Conservation (phyloP, 2,888 invertebrate species). For the Pegoplata infirma region DNA sequence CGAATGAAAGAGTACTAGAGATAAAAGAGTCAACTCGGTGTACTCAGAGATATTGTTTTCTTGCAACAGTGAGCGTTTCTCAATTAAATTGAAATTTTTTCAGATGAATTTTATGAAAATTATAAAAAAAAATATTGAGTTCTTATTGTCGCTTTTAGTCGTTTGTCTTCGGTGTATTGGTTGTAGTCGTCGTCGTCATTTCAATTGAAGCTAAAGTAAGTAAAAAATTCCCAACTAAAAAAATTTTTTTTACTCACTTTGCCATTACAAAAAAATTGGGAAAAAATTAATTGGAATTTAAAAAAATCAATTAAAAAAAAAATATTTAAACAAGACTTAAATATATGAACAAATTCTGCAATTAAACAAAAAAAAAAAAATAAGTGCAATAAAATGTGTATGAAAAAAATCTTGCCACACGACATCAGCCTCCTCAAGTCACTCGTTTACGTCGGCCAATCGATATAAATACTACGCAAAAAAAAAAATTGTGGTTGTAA, state of each 20-base stretch:
- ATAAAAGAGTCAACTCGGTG: slow-evolving; percentile 4
- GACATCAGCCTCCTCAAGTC: slow-evolving; percentile 53
- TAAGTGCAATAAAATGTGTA: slow-evolving; percentile 5
- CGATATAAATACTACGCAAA: slow-evolving; percentile 77
- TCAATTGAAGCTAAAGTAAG: slow-evolving; percentile 77
- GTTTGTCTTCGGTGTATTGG: slow-evolving; percentile 73
- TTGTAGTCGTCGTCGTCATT: slow-evolving; percentile 77
- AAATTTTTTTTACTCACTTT: slow-evolving; percentile 65
- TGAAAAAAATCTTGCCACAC: slow-evolving; percentile 50
- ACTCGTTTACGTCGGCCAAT: slow-evolving; percentile 65
- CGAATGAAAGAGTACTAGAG: slow-evolving; percentile 10
- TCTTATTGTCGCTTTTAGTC: slow-evolving; percentile 71
- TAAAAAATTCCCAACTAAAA: slow-evolving; percentile 68
- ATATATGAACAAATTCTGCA: slow-evolving; percentile 1
- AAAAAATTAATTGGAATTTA: slow-evolving; percentile 41
- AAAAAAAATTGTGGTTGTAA: slow-evolving; percentile 64
- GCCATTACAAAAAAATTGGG: slow-evolving; percentile 54
- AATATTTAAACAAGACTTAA: not conserved
- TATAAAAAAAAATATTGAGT: slow-evolving; percentile 48
- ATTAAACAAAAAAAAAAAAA: not conserved
- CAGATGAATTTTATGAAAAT: slow-evolving; percentile 36
- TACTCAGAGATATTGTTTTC: not conserved
- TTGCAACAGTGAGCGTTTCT: not conserved
- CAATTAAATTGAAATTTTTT: slow-evolving; percentile 17
- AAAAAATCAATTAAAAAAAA: not conserved